A percentile compares a stretch with the other conserved stretches of the same genome.
These are phyloP conservation scores for Alouatta palliata DNA, from an alignment of 2,113 vertebrate species.

Conservation along the genomic window DNA sequence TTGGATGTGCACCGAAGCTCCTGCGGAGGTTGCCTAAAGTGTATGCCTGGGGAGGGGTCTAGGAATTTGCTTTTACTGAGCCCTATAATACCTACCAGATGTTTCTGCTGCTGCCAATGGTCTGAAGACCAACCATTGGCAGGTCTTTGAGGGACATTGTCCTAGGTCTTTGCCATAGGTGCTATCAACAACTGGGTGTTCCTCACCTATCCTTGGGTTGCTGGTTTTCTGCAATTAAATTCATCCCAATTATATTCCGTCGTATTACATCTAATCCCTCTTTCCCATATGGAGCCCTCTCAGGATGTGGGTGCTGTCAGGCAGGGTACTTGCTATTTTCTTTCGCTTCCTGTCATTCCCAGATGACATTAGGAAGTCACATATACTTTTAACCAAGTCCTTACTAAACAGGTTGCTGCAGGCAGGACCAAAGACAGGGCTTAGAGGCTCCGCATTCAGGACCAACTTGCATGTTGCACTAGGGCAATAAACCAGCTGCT, in stretches of 20 bases:
- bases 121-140: neutral
- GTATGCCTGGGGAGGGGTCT: neutral
- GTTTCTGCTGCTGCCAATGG: neutral
- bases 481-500: neutral
- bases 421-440: neutral
- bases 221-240: constrained; percentile 18
- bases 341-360: constrained; percentile 19
- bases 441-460: too few species aligned
- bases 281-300: constrained; percentile 23
- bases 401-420: neutral
- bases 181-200: neutral
- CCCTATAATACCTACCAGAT: neutral
- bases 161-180: neutral
- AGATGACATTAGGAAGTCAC: neutral
- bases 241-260: neutral
- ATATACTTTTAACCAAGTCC: neutral
- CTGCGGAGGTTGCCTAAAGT: neutral
- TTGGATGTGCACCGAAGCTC: neutral
- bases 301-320: neutral
- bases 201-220: neutral
- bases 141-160: neutral
- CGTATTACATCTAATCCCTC: neutral
- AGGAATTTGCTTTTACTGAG: neutral
- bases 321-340: neutral
- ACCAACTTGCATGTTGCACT: too few species aligned